A percentile compares a stretch with the other conserved stretches of the same genome.
Conservation (phyloP, 2,113 vertebrate species). For the Columbina picui region DNA sequence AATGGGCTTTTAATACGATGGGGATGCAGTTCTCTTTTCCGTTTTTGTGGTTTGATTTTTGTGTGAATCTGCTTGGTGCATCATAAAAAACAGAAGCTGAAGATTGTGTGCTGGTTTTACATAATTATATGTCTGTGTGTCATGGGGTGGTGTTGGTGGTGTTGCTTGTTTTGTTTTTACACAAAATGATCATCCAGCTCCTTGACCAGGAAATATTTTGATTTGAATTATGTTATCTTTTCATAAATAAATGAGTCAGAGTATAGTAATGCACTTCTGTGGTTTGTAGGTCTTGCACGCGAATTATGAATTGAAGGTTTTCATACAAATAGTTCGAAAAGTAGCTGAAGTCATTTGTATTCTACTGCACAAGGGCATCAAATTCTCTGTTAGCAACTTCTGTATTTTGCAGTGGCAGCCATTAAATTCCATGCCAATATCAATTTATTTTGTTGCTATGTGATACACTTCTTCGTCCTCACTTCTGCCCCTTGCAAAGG, state of each 20-base stretch:
- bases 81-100: neutral
- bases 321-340: neutral
- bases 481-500: neutral
- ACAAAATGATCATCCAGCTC: neutral
- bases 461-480: neutral
- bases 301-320: neutral
- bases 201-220: neutral
- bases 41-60: neutral
- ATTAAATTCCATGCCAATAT: neutral
- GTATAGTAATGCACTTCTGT: neutral
- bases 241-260: neutral
- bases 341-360: neutral
- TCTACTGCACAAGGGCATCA: neutral
- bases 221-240: neutral
- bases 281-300: neutral
- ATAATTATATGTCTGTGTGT: neutral
- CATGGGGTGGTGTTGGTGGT: neutral
- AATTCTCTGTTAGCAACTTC: neutral
- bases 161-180: neutral
- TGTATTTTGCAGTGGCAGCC: neutral
- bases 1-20: neutral
- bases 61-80: neutral
- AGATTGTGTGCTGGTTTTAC: neutral
- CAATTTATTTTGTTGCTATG: neutral
- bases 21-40: rapidly evolving